Base-by-base conservation (phyloP, 2,888 invertebrate genomes). In the Hololepta plana region DNA sequence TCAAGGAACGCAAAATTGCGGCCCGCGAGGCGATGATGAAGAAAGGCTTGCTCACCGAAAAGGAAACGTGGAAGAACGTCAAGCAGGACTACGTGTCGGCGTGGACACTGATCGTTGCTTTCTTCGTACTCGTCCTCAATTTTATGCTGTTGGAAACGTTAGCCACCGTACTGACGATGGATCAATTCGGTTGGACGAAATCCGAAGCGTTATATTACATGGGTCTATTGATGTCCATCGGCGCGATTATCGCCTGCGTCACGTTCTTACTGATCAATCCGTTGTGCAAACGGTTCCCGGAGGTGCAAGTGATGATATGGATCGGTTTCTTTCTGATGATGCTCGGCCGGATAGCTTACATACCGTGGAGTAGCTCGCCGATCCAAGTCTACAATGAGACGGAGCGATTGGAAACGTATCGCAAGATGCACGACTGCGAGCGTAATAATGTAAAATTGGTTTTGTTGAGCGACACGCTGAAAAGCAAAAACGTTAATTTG, bases 131-230 rank as follows among this genome's bases (percentile, higher is more conserved):
- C 37, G 77, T 81, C 28, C 84, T 84, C 51, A 84, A 82, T 59
- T 85, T 85, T 54, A 84, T 87, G 42, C 61, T 87, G 33, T 59
- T 85, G 39, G 87, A 87, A 63, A 84, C 85, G 60, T 60, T 84
- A 36, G 84, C 76, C 12, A 81, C 84, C 6, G 70, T 82, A 3
- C 60, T 87, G 27, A 81, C 80, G 15, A 84, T 82, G 77, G 84
- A 87, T 49, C 82, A 84, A 57, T 84, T 85, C 53, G 85, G 73
- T 15, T 85, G 84, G 84, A 66, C 68, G 31, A 74, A 81, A 55
- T 54, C 60, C 25, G 67, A 77, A 46, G 73, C 85, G 7, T 55
- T 85, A 17, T 67, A 70, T 51, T 74, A 82, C 49, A 77, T 85
- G 71, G 85, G 85, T 24, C 61, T 80, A 28, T 57, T 84, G 32